These are phyloP conservation scores for Drosophila paucipuncta DNA, from an alignment of 2,888 invertebrate genomes.

Conservation along the genomic window DNA sequence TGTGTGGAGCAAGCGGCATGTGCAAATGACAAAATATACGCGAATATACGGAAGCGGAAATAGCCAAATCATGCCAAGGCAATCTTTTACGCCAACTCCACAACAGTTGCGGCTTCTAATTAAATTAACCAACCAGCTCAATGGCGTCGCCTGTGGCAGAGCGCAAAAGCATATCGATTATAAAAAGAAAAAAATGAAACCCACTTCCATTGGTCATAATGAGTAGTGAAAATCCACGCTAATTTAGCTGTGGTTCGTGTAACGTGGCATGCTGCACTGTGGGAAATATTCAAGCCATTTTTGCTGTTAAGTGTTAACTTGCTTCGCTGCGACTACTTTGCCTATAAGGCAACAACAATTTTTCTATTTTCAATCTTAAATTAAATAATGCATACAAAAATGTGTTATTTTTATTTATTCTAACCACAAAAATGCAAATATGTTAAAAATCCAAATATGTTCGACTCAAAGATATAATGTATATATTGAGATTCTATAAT, in stretches of 20 bases:
- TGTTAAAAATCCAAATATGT: not conserved
- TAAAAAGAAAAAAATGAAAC: conserved; percentile 7
- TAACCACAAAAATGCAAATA: not conserved
- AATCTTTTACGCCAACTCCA: conserved; percentile 74
- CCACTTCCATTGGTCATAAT: conserved; percentile 44
- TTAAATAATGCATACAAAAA: not conserved
- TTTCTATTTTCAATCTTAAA: not conserved
- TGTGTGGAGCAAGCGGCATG: conserved; percentile 30
- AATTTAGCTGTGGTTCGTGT: conserved; percentile 27
- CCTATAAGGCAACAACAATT: not conserved
- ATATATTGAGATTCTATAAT: not conserved
- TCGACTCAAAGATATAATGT: not conserved
- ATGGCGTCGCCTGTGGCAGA: conserved; percentile 11
- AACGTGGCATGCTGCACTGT: conserved; percentile 7
- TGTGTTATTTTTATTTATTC: not conserved
- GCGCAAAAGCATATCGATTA: conserved; percentile 24
- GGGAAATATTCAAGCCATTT: not conserved
- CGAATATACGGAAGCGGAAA: conserved; percentile 42
- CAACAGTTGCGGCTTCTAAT: conserved; percentile 68
- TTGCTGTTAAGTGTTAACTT: not conserved
- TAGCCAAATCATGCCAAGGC: conserved; percentile 63
- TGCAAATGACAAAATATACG: conserved; percentile 60
- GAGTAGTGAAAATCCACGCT: conserved; percentile 52
- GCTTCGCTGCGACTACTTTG: not conserved
- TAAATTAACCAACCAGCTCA: conserved; percentile 64